These are phyloP conservation scores for Okapia johnstoni DNA, from an alignment of 2,113 vertebrate species.

Conservation along the genomic window DNA sequence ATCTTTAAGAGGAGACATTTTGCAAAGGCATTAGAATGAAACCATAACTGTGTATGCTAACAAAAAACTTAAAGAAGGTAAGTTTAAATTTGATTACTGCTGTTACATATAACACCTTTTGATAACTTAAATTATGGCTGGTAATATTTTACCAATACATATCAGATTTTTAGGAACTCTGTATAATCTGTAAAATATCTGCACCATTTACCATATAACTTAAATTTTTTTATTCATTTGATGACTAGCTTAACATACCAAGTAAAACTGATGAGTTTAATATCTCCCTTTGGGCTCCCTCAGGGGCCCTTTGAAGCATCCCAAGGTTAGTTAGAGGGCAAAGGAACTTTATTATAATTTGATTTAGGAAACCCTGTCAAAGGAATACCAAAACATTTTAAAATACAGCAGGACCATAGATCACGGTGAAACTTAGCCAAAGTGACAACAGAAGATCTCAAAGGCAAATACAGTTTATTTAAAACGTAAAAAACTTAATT, in stretches of 20 bases:
- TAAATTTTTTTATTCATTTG: background rate
- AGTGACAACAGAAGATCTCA: background rate
- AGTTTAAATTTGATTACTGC: background rate
- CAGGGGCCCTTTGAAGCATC: background rate
- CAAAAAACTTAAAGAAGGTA: background rate
- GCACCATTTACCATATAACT: background rate
- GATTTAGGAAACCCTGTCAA: background rate
- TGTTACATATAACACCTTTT: background rate
- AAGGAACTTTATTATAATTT: background rate
- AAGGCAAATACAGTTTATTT: background rate
- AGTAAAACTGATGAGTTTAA: background rate
- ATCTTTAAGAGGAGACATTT: background rate
- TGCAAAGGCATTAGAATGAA: background rate
- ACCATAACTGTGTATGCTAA: background rate
- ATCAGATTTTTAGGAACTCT: background rate
- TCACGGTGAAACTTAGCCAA: background rate
- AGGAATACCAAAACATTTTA: background rate
- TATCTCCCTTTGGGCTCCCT: background rate
- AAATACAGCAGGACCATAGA: background rate
- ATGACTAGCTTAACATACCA: background rate
- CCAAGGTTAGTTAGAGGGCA: background rate
- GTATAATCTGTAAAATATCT: background rate
- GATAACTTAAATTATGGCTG: background rate
- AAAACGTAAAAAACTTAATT: background rate
- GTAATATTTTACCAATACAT: background rate